Percentiles rank a stretch among this genome's conserved stretches.
These are phyloP conservation scores for Origma solitaria DNA, from an alignment of 2,113 vertebrate species.

Conservation along the genomic window DNA sequence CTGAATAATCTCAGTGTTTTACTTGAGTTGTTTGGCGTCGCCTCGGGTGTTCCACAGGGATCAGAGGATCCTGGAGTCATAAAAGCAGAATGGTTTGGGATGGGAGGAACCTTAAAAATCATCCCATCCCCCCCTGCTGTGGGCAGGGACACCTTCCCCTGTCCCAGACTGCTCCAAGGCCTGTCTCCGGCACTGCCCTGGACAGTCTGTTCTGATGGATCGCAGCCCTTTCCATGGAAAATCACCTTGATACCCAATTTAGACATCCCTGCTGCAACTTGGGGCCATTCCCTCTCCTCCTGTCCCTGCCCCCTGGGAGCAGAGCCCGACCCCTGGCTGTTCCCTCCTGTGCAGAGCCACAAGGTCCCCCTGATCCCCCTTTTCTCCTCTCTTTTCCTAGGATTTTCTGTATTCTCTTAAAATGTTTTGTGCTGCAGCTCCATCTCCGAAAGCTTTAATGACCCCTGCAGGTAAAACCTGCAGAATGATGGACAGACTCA, in stretches of 20 bases:
- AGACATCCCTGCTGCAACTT: fast-evolving
- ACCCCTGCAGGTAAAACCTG: neutral
- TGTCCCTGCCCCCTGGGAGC: neutral
- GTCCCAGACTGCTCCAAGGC: neutral
- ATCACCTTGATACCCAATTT: fast-evolving
- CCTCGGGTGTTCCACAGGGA: neutral
- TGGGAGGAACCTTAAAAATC: neutral
- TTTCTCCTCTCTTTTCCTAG: neutral
- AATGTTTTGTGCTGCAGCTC: neutral
- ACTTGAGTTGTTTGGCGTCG: fast-evolving
- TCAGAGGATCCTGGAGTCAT: too few relatives aligned
- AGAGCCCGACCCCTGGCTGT: fast-evolving
- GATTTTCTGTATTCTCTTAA: neutral
- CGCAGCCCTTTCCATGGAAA: neutral
- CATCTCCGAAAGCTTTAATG: neutral
- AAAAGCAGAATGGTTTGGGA: neutral
- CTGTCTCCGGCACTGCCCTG: neutral
- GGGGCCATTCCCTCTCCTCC: neutral
- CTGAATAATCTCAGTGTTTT: neutral
- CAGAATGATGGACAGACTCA: slow-evolving; percentile 10
- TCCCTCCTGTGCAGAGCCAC: neutral
- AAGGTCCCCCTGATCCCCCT: neutral
- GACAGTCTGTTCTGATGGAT: neutral
- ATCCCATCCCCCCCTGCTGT: fast-evolving
- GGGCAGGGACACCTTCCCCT: neutral